Evolutionary conservation across 2,797 vertebrate genomes (phyloP).

Genomic region (Furcifer pardalis): DNA sequence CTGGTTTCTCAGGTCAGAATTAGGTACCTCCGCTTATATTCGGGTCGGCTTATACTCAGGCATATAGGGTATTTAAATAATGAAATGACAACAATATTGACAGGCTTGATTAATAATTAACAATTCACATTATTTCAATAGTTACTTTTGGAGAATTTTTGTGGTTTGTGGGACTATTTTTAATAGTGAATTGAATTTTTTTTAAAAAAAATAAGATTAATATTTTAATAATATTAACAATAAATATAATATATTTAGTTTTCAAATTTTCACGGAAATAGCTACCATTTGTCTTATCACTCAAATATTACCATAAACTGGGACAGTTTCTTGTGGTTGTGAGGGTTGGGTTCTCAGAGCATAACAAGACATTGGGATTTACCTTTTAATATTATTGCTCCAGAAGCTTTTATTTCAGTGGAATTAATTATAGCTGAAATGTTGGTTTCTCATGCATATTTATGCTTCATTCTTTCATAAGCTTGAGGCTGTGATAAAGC

Average conservation of each 20-base stretch:
- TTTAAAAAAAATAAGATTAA: neutral
- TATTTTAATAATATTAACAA: neutral
- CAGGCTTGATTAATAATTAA: neutral
- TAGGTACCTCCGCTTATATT: too few species aligned
- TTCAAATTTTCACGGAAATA: neutral
- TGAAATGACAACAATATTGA: neutral
- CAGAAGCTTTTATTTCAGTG: neutral
- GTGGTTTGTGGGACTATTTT: neutral
- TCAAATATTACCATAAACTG: neutral
- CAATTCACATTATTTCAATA: neutral
- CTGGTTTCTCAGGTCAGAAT: too few species aligned
- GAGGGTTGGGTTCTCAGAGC: neutral
- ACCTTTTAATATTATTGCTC: neutral
- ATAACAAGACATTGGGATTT: neutral
- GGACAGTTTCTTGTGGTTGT: neutral
- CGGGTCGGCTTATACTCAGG: too few species aligned
- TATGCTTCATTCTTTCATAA: conserved; percentile 5
- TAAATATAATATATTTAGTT: neutral
- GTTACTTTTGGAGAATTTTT: neutral
- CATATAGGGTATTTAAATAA: neutral
- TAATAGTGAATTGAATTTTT: neutral
- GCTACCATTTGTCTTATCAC: neutral
- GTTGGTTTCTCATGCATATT: neutral
- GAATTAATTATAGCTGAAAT: conserved; percentile 12
- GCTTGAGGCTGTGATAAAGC: neutral